A percentile compares a stretch with the other conserved stretches of the same genome.
Evolutionary conservation across 2,888 invertebrate genomes (phyloP).

Genomic region (Hyalella azteca): DNA sequence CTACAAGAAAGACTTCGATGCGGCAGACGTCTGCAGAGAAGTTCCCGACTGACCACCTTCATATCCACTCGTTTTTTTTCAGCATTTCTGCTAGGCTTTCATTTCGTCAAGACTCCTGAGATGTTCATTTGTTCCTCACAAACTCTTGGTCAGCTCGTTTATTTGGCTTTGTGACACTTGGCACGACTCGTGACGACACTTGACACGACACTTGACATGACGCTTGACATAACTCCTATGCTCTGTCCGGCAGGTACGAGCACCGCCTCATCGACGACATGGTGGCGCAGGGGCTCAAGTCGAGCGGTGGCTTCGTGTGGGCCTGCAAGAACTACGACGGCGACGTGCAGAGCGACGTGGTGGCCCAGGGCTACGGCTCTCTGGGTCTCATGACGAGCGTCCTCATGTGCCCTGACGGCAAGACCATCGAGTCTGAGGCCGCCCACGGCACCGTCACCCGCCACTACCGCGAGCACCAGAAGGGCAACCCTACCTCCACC

Average conservation of each 20-base stretch:
- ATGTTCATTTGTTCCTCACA: no score
- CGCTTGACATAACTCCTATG: no score
- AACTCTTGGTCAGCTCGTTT: no score
- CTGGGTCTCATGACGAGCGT: slow-evolving; percentile 76
- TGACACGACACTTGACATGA: slow-evolving; percentile 77
- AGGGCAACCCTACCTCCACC: slow-evolving; percentile 84
- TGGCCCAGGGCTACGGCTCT: slow-evolving; percentile 78
- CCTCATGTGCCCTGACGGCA: slow-evolving; percentile 68
- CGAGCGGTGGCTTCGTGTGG: slow-evolving; percentile 87
- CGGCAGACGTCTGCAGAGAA: not conserved
- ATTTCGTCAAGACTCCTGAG: no score
- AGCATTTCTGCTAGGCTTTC: no score
- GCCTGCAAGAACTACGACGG: slow-evolving; percentile 93
- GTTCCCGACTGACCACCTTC: no score
- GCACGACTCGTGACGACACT: no score
- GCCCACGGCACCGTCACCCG: slow-evolving; percentile 70
- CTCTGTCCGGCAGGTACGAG: slow-evolving; percentile 93
- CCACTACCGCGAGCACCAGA: slow-evolving; percentile 78
- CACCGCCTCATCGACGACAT: slow-evolving; percentile 90
- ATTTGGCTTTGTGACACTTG: no score
- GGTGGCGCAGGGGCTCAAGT: slow-evolving; percentile 86
- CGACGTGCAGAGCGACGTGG: slow-evolving; percentile 87
- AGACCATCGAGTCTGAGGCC: slow-evolving; percentile 69
- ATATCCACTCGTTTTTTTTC: no score
- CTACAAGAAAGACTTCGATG: slow-evolving; percentile 43